These are phyloP conservation scores for Bursaphelenchus okinawaensis DNA, from an alignment of 2,888 invertebrate genomes.

Conservation along the genomic window DNA sequence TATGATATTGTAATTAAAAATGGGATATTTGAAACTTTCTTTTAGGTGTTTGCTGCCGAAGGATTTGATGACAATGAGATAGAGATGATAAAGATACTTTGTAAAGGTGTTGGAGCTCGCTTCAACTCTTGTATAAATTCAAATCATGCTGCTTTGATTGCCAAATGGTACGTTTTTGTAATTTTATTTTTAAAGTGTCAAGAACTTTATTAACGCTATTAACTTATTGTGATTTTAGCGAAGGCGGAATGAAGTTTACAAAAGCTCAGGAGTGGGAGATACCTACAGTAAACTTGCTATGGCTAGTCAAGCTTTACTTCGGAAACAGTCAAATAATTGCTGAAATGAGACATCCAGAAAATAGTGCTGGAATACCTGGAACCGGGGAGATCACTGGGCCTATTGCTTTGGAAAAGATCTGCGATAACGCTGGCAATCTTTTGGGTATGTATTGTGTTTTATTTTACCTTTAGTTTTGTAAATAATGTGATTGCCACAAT, in stretches of 20 bases:
- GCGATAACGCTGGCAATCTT: constrained; percentile 19
- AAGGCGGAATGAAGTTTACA: constrained; percentile 78
- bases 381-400: constrained; percentile 16
- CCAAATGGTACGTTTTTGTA: constrained; percentile 59
- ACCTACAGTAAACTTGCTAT: constrained; percentile 72
- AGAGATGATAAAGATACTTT: constrained; percentile 74
- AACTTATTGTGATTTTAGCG: constrained; percentile 61
- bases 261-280: constrained; percentile 87
- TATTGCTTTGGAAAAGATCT: constrained; percentile 23
- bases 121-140: constrained; percentile 65
- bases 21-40: constrained; percentile 17
- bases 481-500: no score
- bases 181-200: no score
- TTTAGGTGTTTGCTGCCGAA: constrained; percentile 72
- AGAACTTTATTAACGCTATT: no score
- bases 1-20: not conserved
- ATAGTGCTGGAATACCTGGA: constrained; percentile 15
- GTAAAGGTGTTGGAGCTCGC: constrained; percentile 78
- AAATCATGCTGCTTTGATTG: constrained; percentile 63
- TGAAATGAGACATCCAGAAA: constrained; percentile 23
- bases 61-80: constrained; percentile 86
- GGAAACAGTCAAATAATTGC: constrained; percentile 20
- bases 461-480: no score
- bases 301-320: constrained; percentile 45
- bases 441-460: constrained; percentile 19